Conservation (phyloP, 2,797 vertebrate species). For the Phalloptychus januarius region DNA sequence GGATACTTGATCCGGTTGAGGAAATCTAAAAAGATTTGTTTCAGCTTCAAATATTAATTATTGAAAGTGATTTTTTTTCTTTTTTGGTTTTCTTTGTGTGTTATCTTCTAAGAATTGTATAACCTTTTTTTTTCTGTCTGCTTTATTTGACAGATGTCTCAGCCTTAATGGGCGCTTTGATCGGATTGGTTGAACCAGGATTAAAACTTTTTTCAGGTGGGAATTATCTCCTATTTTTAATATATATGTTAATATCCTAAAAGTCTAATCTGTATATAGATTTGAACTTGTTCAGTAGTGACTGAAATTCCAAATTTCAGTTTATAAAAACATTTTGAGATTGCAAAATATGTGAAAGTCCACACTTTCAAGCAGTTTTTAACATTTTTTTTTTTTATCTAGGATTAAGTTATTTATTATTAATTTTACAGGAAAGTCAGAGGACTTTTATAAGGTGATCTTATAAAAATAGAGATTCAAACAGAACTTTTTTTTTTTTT, state of each 20-base stretch:
- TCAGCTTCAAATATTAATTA: neutral
- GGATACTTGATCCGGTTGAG: neutral
- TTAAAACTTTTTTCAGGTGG: constrained; percentile 44
- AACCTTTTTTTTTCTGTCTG: neutral
- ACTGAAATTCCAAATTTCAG: neutral
- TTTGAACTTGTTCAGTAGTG: neutral
- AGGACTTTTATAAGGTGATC: too few relatives aligned
- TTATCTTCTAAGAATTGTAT: neutral
- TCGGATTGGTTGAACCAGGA: constrained; percentile 5
- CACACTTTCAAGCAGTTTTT: neutral
- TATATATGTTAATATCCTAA: too few relatives aligned
- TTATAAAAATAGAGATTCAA: neutral
- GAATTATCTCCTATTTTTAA: neutral
- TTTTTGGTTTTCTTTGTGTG: neutral
- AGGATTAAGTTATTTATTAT: neutral
- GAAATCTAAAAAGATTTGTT: neutral
- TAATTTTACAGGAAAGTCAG: too few relatives aligned
- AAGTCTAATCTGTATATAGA: neutral
- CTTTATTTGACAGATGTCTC: constrained; percentile 52
- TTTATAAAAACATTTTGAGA: neutral
- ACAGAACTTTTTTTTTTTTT: neutral
- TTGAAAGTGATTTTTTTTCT: neutral
- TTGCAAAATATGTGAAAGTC: neutral
- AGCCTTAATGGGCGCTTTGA: constrained; percentile 39
- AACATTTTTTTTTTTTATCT: neutral